A percentile compares a stretch with the other conserved stretches of the same genome.
These are phyloP conservation scores for Bellardia pandia DNA, from an alignment of 2,888 invertebrate genomes.

Conservation along the genomic window DNA sequence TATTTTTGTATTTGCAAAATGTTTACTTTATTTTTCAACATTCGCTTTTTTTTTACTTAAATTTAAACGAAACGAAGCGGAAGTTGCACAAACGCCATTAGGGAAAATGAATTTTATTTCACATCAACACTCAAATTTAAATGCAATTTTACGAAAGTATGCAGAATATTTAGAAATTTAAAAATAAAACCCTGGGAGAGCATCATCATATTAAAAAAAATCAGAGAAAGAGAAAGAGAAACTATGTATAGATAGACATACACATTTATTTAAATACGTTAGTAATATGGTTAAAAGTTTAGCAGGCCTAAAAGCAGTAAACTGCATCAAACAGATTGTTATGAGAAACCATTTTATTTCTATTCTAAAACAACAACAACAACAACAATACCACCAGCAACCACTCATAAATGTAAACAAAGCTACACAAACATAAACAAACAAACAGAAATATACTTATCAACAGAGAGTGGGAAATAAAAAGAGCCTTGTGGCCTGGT, in stretches of 20 bases:
- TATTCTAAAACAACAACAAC: not conserved
- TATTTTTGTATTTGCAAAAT: conserved; percentile 61
- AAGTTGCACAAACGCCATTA: conserved; percentile 80
- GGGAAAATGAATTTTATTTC: conserved; percentile 80
- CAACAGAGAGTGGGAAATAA: not conserved
- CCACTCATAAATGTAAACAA: conserved; percentile 47
- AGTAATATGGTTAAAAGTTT: not conserved
- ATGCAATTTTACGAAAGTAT: conserved; percentile 61
- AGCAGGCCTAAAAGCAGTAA: conserved; percentile 15
- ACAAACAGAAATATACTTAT: not conserved
- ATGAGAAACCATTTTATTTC: conserved; percentile 35
- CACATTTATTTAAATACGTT: not conserved
- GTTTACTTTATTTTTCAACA: conserved; percentile 65
- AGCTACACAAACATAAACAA: not conserved
- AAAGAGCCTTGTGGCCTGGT: not conserved
- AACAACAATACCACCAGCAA: not conserved
- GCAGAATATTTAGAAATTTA: conserved; percentile 62
- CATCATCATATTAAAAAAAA: not conserved
- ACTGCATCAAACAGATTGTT: conserved; percentile 49
- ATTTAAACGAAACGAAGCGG: conserved; percentile 77
- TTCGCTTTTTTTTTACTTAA: conserved; percentile 51
- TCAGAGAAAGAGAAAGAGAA: not conserved
- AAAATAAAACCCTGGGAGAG: not conserved
- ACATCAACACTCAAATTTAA: conserved; percentile 78
- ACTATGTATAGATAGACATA: not conserved